phyloP scores from a whole-genome alignment of 2,113 vertebrate genomes.

The Ariopsis seemanni region DNA sequence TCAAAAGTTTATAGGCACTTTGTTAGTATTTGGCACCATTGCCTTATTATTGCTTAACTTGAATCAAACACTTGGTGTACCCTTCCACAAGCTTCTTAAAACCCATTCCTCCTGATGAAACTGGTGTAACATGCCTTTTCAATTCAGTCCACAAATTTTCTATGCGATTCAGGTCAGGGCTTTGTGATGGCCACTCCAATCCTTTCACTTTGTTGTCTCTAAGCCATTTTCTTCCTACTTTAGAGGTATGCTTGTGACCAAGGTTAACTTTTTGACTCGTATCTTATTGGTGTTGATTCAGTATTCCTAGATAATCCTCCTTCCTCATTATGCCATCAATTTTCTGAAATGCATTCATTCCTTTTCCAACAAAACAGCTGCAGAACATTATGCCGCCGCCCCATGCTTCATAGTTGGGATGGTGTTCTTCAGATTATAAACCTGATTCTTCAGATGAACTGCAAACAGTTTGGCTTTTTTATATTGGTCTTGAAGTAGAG shows the following conservation, averaged over 20 bases:
- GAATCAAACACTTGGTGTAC: neutral
- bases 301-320: neutral
- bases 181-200: neutral
- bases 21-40: neutral
- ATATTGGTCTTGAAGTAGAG: neutral
- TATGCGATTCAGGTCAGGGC: neutral
- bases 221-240: neutral
- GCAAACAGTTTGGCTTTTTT: neutral
- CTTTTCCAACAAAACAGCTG: neutral
- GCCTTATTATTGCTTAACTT: neutral
- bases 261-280: neutral
- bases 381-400: neutral
- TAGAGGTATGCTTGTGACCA: neutral
- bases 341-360: neutral
- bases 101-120: neutral
- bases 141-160: neutral
- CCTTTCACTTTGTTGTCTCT: neutral
- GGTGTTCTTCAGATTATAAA: neutral
- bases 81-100: neutral
- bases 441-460: neutral
- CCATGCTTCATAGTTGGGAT: neutral
- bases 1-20: neutral
- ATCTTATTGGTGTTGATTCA: neutral
- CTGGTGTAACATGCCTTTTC: neutral
- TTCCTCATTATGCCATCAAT: neutral